A percentile compares a stretch with the other conserved stretches of the same genome.
Evolutionary conservation across 2,888 invertebrate genomes (phyloP).

Genomic region (Tryphoninae sp.): DNA sequence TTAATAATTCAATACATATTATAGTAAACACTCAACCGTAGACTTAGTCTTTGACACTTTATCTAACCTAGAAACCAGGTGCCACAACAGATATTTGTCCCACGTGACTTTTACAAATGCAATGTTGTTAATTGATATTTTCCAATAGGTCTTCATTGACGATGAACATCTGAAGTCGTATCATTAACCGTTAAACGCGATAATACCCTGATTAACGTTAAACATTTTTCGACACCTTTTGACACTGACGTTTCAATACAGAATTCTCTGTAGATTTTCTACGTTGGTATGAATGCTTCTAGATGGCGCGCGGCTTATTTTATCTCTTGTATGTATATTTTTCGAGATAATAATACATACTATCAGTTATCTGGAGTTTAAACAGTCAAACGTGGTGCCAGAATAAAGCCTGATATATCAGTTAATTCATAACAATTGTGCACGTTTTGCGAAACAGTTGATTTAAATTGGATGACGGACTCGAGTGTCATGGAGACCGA

Average conservation of each 20-base stretch:
- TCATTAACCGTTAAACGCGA: constrained; percentile 4
- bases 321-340: not conserved
- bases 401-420: not conserved
- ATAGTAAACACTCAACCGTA: not conserved
- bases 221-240: constrained; percentile 25
- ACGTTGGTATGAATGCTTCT: not conserved
- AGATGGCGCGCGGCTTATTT: not conserved
- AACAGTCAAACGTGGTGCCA: not conserved
- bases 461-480: constrained; percentile 30
- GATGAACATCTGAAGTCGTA: not conserved
- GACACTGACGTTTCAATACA: constrained; percentile 6
- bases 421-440: constrained; percentile 2
- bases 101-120: not conserved
- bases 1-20: not conserved
- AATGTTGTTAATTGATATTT: not conserved
- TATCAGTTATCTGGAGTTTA: not conserved
- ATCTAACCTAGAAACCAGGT: constrained; percentile 47
- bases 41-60: constrained; percentile 17
- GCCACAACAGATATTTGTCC: not conserved
- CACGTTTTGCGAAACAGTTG: not conserved
- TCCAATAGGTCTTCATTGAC: not conserved
- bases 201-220: constrained; percentile 5
- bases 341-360: not conserved
- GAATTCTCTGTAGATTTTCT: not conserved
- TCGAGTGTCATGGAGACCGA: constrained; percentile 69